These are phyloP conservation scores for Promerops cafer DNA, from an alignment of 2,113 vertebrate species.

Conservation along the genomic window DNA sequence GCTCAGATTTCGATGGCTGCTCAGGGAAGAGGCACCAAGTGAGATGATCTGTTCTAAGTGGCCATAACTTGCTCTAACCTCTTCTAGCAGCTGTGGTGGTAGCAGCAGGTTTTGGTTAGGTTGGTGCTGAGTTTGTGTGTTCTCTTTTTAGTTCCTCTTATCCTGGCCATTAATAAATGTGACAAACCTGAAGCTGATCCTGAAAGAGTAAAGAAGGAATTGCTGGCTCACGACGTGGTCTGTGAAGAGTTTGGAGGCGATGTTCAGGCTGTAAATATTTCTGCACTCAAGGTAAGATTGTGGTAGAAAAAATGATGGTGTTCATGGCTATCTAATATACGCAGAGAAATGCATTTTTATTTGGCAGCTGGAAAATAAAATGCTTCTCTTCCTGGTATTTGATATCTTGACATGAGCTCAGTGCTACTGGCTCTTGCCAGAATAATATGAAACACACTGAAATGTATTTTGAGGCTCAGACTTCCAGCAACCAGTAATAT, in stretches of 20 bases:
- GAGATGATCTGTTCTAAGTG: background rate
- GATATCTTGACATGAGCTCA: background rate
- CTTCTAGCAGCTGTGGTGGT: background rate
- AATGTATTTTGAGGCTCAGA: background rate
- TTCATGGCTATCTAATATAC: fast-evolving
- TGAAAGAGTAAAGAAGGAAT: constrained; percentile 83
- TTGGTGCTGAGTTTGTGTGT: background rate
- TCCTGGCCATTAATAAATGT: constrained; percentile 95
- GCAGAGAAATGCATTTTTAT: background rate
- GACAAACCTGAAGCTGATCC: constrained; percentile 87
- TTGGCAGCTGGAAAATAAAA: background rate
- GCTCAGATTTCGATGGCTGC: background rate
- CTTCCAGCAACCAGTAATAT: background rate
- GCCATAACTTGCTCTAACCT: background rate
- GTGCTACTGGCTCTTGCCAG: background rate
- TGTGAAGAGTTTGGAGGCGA: constrained; percentile 95
- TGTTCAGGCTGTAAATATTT: constrained; percentile 87
- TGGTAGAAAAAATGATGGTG: background rate
- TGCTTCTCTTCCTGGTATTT: background rate
- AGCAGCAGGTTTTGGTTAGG: background rate
- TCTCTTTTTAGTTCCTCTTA: constrained; percentile 80
- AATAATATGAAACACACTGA: background rate
- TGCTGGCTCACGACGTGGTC: constrained; percentile 82
- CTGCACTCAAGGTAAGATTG: constrained; percentile 84
- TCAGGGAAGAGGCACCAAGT: background rate